phyloP scores from a whole-genome alignment of 2,113 vertebrate species.

The Rafetus swinhoei region DNA sequence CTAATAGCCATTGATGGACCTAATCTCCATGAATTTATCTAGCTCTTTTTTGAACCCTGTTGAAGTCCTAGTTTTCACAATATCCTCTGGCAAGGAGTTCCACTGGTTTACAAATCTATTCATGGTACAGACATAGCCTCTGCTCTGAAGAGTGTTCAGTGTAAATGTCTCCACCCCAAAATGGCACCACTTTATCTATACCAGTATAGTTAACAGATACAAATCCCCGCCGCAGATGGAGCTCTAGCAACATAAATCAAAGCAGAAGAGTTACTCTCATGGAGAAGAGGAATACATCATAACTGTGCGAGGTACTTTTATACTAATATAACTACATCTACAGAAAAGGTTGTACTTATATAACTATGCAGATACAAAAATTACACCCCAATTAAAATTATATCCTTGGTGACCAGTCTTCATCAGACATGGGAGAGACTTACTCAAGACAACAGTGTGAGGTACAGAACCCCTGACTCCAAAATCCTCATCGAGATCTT shows the following conservation, averaged over 20 bases:
- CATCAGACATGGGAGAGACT: background rate
- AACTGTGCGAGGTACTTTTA: background rate
- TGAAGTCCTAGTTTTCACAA: too few species aligned
- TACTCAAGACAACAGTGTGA: background rate
- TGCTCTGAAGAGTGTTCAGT: background rate
- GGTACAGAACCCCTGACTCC: background rate
- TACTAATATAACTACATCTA: background rate
- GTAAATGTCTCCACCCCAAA: too few species aligned
- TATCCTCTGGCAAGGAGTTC: too few species aligned
- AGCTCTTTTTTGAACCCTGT: too few species aligned
- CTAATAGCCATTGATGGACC: too few species aligned
- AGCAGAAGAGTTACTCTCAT: background rate
- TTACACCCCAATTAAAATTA: background rate
- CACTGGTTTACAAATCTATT: too few species aligned
- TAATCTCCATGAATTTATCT: too few species aligned
- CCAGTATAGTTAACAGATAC: background rate
- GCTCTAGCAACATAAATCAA: background rate
- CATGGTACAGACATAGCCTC: background rate
- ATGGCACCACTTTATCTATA: background rate
- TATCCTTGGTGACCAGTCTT: background rate
- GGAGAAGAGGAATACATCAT: background rate
- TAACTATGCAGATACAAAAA: background rate
- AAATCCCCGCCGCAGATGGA: background rate
- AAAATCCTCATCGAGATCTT: background rate
- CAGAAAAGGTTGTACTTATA: background rate